Conservation (phyloP, 2,113 vertebrate genomes). For the Pollimyrus isidori region DNA sequence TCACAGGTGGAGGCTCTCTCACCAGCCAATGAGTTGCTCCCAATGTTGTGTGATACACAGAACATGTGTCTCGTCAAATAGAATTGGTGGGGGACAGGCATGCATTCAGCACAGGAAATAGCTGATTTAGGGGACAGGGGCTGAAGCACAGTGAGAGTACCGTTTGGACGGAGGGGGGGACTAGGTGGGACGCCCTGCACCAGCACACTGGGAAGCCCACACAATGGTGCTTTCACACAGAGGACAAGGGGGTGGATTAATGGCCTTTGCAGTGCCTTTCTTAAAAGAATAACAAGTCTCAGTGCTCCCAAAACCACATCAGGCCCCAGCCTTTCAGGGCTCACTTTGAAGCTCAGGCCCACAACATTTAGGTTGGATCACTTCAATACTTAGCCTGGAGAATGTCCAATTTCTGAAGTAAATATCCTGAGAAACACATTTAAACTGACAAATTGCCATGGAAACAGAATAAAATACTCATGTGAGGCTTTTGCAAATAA, state of each 20-base stretch:
- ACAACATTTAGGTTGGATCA: constrained; percentile 47
- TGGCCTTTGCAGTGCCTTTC: constrained; percentile 45
- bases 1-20: background rate
- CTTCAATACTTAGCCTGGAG: constrained; percentile 41
- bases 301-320: constrained; percentile 56
- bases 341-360: constrained; percentile 54
- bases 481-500: background rate
- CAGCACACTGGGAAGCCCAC: constrained; percentile 36
- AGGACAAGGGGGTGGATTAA: constrained; percentile 49
- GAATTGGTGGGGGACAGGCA: constrained; percentile 31
- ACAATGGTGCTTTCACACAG: constrained; percentile 40
- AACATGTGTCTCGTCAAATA: background rate
- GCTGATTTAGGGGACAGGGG: constrained; percentile 16
- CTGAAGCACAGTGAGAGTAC: constrained; percentile 18
- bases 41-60: background rate
- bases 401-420: constrained; percentile 28
- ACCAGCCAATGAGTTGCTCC: background rate
- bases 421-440: constrained; percentile 30
- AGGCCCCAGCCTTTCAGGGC: constrained; percentile 45
- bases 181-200: constrained; percentile 44
- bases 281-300: constrained; percentile 57
- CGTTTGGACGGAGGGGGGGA: constrained; percentile 34
- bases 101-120: constrained; percentile 65
- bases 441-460: constrained; percentile 14
- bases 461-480: constrained; percentile 15